Conservation (phyloP, 2,797 vertebrate genomes). For the Gymnothorax javanicus region DNA sequence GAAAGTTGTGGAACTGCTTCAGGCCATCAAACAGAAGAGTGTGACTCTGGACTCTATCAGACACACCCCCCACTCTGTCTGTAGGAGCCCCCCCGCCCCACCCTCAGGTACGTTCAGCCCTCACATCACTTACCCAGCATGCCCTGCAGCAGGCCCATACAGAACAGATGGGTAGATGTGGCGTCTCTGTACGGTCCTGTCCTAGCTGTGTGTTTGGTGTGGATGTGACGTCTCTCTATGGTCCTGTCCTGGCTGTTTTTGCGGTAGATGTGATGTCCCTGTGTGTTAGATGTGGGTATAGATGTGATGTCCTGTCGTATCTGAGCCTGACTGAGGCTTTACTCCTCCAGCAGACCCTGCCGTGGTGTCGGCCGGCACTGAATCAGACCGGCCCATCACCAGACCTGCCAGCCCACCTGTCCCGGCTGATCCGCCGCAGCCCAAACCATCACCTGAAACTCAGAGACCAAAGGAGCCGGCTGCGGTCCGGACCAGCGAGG, state of each 20-base stretch:
- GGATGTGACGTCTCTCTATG: no score
- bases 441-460: slow-evolving; percentile 75
- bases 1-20: slow-evolving; percentile 88
- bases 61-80: slow-evolving; percentile 75
- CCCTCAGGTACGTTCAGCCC: slow-evolving; percentile 71
- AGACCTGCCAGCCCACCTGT: slow-evolving; percentile 64
- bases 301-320: not conserved
- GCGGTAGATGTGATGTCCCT: slow-evolving; percentile 20
- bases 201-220: slow-evolving; percentile 8
- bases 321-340: not conserved
- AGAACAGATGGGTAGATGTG: slow-evolving; percentile 28
- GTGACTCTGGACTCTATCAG: slow-evolving; percentile 80
- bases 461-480: slow-evolving; percentile 78
- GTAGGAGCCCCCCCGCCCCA: slow-evolving; percentile 77
- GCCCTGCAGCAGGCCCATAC: not conserved
- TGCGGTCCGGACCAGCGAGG: slow-evolving; percentile 69
- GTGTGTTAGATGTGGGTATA: slow-evolving; percentile 32
- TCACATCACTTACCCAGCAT: not conserved
- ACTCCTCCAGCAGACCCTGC: slow-evolving; percentile 72
- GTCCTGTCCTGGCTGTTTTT: not conserved
- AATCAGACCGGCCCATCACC: slow-evolving; percentile 73
- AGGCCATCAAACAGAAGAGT: slow-evolving; percentile 91
- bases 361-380: slow-evolving; percentile 67
- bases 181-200: slow-evolving; percentile 44
- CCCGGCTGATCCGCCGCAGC: slow-evolving; percentile 63